Evolutionary conservation across 2,888 invertebrate species (phyloP), one percentile per base, ranked within the genome.

Genomic region (Melanostoma scalare): DNA sequence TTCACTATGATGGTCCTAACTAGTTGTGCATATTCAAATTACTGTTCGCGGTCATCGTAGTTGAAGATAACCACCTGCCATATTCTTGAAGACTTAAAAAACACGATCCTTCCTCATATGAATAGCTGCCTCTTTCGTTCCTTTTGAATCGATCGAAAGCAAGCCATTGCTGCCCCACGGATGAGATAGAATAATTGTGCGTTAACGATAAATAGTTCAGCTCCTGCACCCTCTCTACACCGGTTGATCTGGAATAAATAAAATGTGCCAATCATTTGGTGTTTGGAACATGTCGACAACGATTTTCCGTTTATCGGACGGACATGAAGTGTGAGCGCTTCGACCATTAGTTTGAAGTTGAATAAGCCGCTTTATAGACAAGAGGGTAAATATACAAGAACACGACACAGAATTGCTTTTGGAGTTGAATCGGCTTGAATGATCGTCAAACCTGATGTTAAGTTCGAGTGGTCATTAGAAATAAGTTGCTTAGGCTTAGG

Each of bases 111-210:
- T 82, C 68, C 78, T 78, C 73, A 65, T 74, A 78, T 74, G 73
- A 65, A 36, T 78, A 63, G 68, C 56, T 61, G 52, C 61, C 53
- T 30, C 3, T 6, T 30, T 8, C 56, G 6, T 10, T 44, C 31
- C 40, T 42, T 55, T 6, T n/a, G 3, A 31, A 8, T 33, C 38
- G 40, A 38, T 50, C 35, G 30, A 46, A 56, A 61, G 33, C 52
- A 52, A 65, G 52, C 58, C 46, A 63, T 53, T 30, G 35, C 35
- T 2, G 36, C 52, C 30, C 60, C 73, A 79, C 67, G 60, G 67
- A 61, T 63, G 68, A 61, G 74, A 56, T 69, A 38, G 63, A 69
- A 56, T 71, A 77, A 82, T 82, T 82, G 81, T 68, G 77, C 72
- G 77, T 72, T 60, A 63, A 72, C 67, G 81, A 77, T 82, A 65